Evolutionary conservation across 2,113 vertebrate genomes (phyloP), one percentile per base, ranked within the genome.

Genomic region (Crotophaga sulcirostris): DNA sequence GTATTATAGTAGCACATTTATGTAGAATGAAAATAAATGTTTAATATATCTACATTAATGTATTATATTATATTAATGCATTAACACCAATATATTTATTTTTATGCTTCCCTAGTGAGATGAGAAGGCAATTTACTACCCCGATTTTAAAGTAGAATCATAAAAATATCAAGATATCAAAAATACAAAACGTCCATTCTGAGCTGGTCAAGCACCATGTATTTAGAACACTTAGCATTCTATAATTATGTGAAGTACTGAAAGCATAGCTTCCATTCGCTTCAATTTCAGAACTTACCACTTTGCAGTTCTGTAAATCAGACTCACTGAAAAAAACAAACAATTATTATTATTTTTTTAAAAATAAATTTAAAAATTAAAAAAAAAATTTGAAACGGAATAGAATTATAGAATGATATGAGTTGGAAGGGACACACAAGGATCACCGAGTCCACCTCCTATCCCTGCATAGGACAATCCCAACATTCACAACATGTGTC

Each of bases 1-100:
- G 90, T 66, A 93, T 97, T 96, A 93, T 10, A 84, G 72, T 63
- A 93, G 80, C 38, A 55, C 51, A 74, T 84, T 70, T 84, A 93
- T 79, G 91, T 74, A 67, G 84, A 73, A 88, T 74, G 55, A 62
- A 94, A 92, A 95, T 93, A 85, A 89, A 51, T 54, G 45, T 73
- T 62, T 97, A 94, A 90, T 92, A 34, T 60, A 90, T 49, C 51
- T 42, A 58, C 31, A 66, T 90, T 82, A 64, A 12, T 31, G 69
- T 44, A 72, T 52, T 82, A 34, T 33, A 51, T 91, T 91, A 45
- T 66, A 76, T 58, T 88, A 92, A 90, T 21, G 29, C 23, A 24
- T 84, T 91, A 89, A 24, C 72, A 90, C 33, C 47, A 80, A 77
- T 79, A 33, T 17, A 56, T 47, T 92, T 91, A 58, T 82, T 21